phyloP scores from a whole-genome alignment of 2,113 vertebrate genomes.

The Cisticola juncidis region DNA sequence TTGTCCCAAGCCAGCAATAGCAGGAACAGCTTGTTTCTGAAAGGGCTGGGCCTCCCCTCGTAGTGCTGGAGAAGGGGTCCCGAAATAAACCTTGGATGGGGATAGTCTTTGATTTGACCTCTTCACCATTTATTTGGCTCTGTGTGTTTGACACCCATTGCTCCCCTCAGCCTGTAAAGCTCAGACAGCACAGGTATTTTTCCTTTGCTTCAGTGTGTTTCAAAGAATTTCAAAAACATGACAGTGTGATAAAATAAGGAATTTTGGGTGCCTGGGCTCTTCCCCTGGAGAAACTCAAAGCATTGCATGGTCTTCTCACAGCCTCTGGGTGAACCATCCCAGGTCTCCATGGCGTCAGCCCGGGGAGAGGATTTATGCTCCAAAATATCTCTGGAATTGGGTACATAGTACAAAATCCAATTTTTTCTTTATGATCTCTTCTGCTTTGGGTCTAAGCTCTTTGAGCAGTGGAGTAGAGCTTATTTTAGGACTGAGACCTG shows the following conservation, averaged over 20 bases:
- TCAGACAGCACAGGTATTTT: not conserved
- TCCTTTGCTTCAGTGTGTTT: accelerated
- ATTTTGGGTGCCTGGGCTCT: not conserved
- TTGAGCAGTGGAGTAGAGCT: not conserved
- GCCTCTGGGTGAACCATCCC: not conserved
- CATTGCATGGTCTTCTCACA: not conserved
- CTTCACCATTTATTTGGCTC: not conserved
- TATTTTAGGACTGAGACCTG: not conserved
- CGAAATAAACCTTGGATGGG: conserved; percentile 21
- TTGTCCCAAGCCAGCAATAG: conserved; percentile 67
- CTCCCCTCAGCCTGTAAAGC: not conserved
- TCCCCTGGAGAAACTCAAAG: accelerated
- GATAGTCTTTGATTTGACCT: conserved; percentile 36
- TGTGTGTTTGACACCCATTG: not conserved
- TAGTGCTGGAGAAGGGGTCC: conserved; percentile 41
- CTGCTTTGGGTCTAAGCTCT: not conserved
- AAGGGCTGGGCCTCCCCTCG: conserved; percentile 32
- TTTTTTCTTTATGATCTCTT: not conserved
- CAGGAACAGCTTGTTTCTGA: conserved; percentile 60
- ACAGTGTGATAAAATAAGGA: not conserved
- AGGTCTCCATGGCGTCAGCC: not conserved
- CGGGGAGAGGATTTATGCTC: accelerated
- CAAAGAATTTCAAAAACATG: accelerated
- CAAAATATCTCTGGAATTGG: not conserved
- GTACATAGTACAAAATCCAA: not conserved